A percentile compares a stretch with the other conserved stretches of the same genome.
phyloP scores from a whole-genome alignment of 2,113 vertebrate genomes.

The Stictonetta naevosa region DNA sequence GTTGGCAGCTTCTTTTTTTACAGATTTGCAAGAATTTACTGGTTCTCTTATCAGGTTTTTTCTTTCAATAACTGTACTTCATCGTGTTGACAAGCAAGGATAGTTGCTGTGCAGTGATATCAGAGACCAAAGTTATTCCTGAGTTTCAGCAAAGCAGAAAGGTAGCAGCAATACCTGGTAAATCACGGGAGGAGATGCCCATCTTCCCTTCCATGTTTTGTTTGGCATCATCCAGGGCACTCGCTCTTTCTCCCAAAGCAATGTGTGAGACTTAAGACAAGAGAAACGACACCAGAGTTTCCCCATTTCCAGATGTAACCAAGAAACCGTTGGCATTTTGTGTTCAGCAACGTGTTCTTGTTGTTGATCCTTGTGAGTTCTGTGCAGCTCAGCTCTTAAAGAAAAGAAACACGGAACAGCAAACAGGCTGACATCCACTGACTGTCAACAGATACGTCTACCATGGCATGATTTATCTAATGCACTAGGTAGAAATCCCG shows the following conservation, averaged over 20 bases:
- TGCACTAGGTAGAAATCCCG: background rate
- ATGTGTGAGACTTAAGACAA: background rate
- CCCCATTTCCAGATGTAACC: background rate
- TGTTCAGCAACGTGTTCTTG: background rate
- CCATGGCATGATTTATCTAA: background rate
- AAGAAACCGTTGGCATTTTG: background rate
- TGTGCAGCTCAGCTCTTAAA: background rate
- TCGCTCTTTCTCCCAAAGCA: background rate
- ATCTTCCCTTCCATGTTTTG: background rate
- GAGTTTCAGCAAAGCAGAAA: background rate
- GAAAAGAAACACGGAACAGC: background rate
- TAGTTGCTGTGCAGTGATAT: background rate
- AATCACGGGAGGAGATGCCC: background rate
- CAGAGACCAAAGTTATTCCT: background rate
- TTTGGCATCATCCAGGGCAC: background rate
- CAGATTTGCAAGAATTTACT: background rate
- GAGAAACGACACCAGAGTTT: background rate
- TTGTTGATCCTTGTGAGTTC: background rate
- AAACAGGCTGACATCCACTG: background rate
- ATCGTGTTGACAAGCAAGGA: background rate
- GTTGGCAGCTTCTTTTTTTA: background rate
- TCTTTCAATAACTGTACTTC: background rate
- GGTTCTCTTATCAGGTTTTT: background rate
- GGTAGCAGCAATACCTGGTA: background rate
- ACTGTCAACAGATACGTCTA: background rate